Evolutionary conservation across 2,113 vertebrate species (phyloP), one percentile per base, ranked within the genome.

Genomic region (Cheilinus undulatus): DNA sequence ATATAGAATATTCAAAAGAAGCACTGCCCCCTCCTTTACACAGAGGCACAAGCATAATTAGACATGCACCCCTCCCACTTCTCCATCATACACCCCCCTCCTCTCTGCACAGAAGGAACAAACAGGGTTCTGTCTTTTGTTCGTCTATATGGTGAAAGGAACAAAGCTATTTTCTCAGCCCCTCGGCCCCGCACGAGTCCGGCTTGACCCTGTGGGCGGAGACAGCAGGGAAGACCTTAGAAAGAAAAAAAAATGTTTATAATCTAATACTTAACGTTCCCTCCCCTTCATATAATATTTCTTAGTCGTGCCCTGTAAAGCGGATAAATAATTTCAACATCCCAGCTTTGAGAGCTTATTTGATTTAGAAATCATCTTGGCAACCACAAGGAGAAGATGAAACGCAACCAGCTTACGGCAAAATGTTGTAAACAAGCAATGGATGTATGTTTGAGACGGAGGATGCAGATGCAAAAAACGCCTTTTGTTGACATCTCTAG

Each of bases 1-100:
- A 88, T 89, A 89, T 84, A 56, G 86, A 88, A 90, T 89, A 92
- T 85, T 90, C 71, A 89, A 80, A 27, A 54, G 80, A 76, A 62
- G 76, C 73, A 58, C 56, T 53, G 57, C 61, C 85, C 69, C 79
- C 69, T n/a, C 58, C 59, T 43, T 67, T 22, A 50, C 70, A 63
- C 49, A 78, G 58, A 73, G 19, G 28, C 76, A 82, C 77, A 81
- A 40, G 62, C 77, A 69, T 70, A 89, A 77, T 84, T 84, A 83
- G 71, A 88, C 51, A 76, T 76, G 68, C 66, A 45, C 32, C 85
- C 81, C 85, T 80, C 83, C 89, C 81, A 85, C 90, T 76, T 63
- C 48, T 65, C 73, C 57, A 75, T 70, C 67, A 51, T 8, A 72
- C 15, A 13, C 24, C 45, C 84, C 60, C 58, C 79, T 62, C 70